Evolutionary conservation across 2,113 vertebrate species (phyloP), one percentile per base, ranked within the genome.

Genomic region (Gavia stellata): DNA sequence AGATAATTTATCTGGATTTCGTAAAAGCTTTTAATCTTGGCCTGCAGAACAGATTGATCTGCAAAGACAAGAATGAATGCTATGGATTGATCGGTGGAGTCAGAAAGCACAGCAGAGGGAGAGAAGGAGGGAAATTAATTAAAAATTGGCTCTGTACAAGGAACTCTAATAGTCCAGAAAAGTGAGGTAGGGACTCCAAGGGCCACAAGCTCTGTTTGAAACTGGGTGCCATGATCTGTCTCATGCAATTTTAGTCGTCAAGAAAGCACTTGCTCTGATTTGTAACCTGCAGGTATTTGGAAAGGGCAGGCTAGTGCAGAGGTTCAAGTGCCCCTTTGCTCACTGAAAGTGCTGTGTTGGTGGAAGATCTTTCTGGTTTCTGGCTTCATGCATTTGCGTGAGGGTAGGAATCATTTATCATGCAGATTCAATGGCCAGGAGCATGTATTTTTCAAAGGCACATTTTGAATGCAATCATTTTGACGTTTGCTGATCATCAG

Each of bases 11-110:
- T 96, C 88, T 80, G 82, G 75, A 92, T 94, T 94, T 97, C 93
- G 92, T 94, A 88, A 93, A 96, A 93, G 81, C 94, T 92, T 85
- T 96, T 84, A 89, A 89, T 94, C 66, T 88, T 67, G 68, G 80
- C 67, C 86, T 81, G 72, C 65, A 56, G 75, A 79, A 93, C 45
- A 59, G 80, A 80, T 86, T 81, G 94, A 89, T 95, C 91, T 74
- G 94, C 81, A 91, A 82, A 88, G 89, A 71, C 94, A 72, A 21
- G 89, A 93, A 78, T 77, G 89, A 94, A 81, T 74, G 81, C 74
- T 71, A 1, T 14, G 47, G 89, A 91, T 96, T 96, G 91, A 96
- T 96, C 9, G 0, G 31, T 45, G 78, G 70, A 91, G 88, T 88
- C 84, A 44, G 94, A 88, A 86, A 73, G 62, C 91, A 63, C 77